phyloP scores from a whole-genome alignment of 2,113 vertebrate genomes.

The Bubo bubo region DNA sequence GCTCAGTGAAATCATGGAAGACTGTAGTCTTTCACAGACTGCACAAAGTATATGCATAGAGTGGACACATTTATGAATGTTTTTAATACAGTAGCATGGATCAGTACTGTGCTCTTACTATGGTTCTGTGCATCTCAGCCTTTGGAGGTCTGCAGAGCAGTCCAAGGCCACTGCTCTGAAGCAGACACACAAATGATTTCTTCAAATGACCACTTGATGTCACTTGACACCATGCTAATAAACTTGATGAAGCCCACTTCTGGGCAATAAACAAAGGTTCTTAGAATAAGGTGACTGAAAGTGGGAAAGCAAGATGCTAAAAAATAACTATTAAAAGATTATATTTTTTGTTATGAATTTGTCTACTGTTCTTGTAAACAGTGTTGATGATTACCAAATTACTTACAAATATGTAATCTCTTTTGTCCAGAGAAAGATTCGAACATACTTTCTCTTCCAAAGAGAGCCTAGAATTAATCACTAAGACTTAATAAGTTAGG shows the following conservation, averaged over 20 bases:
- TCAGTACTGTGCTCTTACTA: neutral
- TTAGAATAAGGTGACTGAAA: neutral
- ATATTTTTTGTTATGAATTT: neutral
- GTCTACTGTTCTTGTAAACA: neutral
- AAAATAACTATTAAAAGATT: neutral
- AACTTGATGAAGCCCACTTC: neutral
- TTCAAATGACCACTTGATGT: slow-evolving; percentile 41
- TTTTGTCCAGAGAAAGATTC: neutral
- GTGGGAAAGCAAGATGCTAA: neutral
- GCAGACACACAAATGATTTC: neutral
- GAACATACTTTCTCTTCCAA: neutral
- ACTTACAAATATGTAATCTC: neutral
- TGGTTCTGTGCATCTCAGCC: neutral
- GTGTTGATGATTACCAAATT: neutral
- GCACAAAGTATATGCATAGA: neutral
- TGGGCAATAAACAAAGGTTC: neutral
- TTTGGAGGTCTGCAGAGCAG: neutral
- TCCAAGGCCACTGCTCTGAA: neutral
- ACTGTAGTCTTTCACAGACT: neutral
- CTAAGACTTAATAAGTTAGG: neutral
- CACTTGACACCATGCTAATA: slow-evolving; percentile 8
- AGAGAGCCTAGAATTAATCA: neutral
- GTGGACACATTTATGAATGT: neutral
- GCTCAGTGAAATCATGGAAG: neutral
- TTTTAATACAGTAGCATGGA: neutral